phyloP scores from a whole-genome alignment of 2,797 vertebrate species.

The Gila robusta region DNA sequence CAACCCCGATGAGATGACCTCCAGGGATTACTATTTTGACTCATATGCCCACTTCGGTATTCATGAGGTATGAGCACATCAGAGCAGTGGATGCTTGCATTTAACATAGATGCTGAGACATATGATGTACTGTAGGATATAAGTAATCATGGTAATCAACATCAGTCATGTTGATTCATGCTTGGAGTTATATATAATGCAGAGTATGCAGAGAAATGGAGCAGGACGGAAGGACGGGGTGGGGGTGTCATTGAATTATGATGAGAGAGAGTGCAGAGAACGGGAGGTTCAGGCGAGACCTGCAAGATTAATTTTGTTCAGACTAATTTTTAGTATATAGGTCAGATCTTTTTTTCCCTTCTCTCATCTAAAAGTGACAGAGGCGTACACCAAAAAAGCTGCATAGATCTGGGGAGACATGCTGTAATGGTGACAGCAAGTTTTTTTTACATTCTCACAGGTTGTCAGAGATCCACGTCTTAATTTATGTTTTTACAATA shows the following conservation, averaged over 20 bases:
- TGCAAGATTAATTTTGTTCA: constrained; percentile 55
- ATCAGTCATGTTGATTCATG: constrained; percentile 18
- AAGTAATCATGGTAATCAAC: background rate
- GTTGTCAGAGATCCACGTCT: background rate
- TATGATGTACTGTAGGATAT: constrained; percentile 1
- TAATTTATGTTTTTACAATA: background rate
- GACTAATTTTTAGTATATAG: constrained; percentile 69
- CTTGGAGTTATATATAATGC: constrained; percentile 27
- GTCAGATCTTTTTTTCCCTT: constrained; percentile 57
- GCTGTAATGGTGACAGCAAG: background rate
- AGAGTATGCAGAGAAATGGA: constrained; percentile 36
- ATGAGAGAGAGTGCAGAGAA: constrained; percentile 11
- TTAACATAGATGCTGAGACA: constrained; percentile 12
- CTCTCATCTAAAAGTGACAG: constrained; percentile 58
- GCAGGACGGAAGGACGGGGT: background rate
- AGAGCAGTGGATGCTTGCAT: background rate
- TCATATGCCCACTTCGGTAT: constrained; percentile 99
- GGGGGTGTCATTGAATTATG: constrained; percentile 33
- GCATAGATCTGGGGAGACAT: constrained; percentile 14
- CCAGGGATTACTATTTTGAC: constrained; percentile 98
- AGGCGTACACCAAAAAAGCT: constrained; percentile 37
- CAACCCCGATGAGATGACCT: constrained; percentile 98
- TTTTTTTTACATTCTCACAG: constrained; percentile 4
- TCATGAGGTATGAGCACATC: constrained; percentile 87
- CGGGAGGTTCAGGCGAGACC: constrained; percentile 52